Evolutionary conservation across 2,797 vertebrate genomes (phyloP), one percentile per base, ranked within the genome.

Genomic region (Tenualosa ilisha): DNA sequence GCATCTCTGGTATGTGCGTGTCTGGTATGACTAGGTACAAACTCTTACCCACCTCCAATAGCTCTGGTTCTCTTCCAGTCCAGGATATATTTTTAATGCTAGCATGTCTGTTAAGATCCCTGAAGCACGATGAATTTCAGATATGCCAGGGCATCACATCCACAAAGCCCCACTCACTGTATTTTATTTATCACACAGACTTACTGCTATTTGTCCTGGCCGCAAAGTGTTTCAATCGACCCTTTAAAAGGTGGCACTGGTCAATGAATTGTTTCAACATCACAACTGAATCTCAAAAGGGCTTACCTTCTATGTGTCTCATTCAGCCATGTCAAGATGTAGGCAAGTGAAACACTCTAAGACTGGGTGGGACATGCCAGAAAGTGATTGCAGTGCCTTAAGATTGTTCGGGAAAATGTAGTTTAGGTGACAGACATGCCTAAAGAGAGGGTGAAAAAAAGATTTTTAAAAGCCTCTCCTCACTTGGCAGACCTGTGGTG

Each of bases 381-480:
- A 37, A 75, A 75, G 31, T 43, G 31, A 75, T 75, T 75, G 20
- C 31, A 0, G 11, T 65, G 31, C 68, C 68, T 7, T 75, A 20
- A 75, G 68, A 17, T 43, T 40, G 68, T 75, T 75, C 13, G 40
- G 37, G 37, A 75, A 75, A 75, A 13, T 20, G 68, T 43, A 15
- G 68, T 75, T 75, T 75, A 75, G 68, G 31, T 75, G 68, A 43
- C 68, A 75, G 68, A 75, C 37, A 26, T 3, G 24, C 63, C 11
- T 11, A 37, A 68, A n/a, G 11, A 24, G 24, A 26, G 22, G 20
- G 59, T 0, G 11, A 20, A 63, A 63, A 63, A 63, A 63, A 63
- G 24, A 63, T 22, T n/a, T 75, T 13, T 43, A 43, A 75, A 40
- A 75, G 68, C 68, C 68, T 75, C 68, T 75, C 68, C 68, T 75